A percentile compares a stretch with the other conserved stretches of the same genome.
Evolutionary conservation across 2,888 invertebrate genomes (phyloP).

Genomic region (Herminia tarsipennalis): DNA sequence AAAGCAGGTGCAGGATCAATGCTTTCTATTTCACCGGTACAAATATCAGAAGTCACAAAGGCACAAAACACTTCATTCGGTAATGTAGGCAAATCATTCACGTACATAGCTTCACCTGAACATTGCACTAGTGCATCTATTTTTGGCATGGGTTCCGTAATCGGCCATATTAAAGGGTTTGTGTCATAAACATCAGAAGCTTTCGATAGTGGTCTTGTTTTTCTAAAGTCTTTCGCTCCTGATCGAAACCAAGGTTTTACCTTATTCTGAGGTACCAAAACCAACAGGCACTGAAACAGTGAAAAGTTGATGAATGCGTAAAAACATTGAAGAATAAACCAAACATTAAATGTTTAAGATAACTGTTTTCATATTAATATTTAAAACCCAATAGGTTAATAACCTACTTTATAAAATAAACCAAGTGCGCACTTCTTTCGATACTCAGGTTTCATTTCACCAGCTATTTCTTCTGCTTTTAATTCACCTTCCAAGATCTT

Average conservation of each 20-base stretch:
- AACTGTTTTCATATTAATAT: too few relatives aligned
- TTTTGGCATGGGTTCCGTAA: conserved; percentile 88
- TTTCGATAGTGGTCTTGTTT: conserved; percentile 85
- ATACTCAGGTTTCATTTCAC: conserved; percentile 86
- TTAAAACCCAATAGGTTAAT: too few relatives aligned
- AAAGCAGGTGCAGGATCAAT: conserved; percentile 88
- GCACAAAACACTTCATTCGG: conserved; percentile 88
- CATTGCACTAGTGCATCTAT: conserved; percentile 86
- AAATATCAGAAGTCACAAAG: conserved; percentile 84
- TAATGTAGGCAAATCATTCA: conserved; percentile 85
- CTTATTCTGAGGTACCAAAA: conserved; percentile 74
- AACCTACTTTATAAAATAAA: conserved; percentile 87
- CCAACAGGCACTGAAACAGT: conserved; percentile 80
- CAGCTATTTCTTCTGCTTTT: conserved; percentile 68
- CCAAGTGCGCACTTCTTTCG: conserved; percentile 86
- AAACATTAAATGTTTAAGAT: too few relatives aligned
- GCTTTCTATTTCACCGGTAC: conserved; percentile 84
- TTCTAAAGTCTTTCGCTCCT: conserved; percentile 76
- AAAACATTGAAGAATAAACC: too few relatives aligned
- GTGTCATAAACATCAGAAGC: conserved; percentile 88
- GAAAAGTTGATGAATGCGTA: too few relatives aligned
- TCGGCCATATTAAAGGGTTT: conserved; percentile 87
- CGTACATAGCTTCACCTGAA: conserved; percentile 88
- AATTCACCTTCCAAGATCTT: conserved; percentile 83
- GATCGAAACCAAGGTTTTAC: conserved; percentile 78